Base-by-base conservation (phyloP, 2,113 vertebrate genomes). In the Astatotilapia flaviijosephi region DNA sequence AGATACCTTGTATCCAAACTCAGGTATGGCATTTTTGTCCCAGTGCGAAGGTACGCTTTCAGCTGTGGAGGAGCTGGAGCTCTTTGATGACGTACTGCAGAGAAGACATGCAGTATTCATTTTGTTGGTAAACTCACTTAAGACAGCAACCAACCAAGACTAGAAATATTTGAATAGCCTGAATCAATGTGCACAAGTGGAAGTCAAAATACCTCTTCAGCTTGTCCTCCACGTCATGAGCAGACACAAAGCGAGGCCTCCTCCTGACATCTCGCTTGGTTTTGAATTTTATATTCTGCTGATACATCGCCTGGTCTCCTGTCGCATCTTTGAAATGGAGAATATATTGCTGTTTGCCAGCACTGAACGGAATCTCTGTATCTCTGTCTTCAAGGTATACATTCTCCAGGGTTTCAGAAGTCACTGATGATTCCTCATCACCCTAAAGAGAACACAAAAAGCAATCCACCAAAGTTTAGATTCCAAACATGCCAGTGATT, bases 241-340 rank as follows among this genome's bases (percentile, higher is more conserved):
- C 84, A 53, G 97, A 98, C 58, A 98, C 94, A 19, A 97, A 99
- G 83, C 93, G 94, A 35, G 98, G 98, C 88, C 98, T 96, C 47
- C 98, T 95, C 62, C 97, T 90, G 87, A 99, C 93, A 5, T 19
- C 94, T 88, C 97, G 96, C 90, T 2, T 62, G 15, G 97, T 98
- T 65, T 95, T 95, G 87, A 53, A 96, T 3, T 11, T 80, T 1
- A 83, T 0, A 82, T 99, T 99, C 92, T 89, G 94, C 95, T 99
- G 98, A 89, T 19, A 92, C 97, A 99, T 98, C 49, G 89, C 96
- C 31, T 23, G 82, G 8, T 17, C 17, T 62, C 90, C 92, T 4
- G 10, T 5, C 12, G 6, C 84, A 53, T 83, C 91, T 89, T 90
- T 94, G 31, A 96, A 93, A 77, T 80, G 19, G 37, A 97, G 89